These are phyloP conservation scores for Astropecten irregularis DNA, from an alignment of 53 echinoderm and acorn worm genomes.

Conservation along the genomic window DNA sequence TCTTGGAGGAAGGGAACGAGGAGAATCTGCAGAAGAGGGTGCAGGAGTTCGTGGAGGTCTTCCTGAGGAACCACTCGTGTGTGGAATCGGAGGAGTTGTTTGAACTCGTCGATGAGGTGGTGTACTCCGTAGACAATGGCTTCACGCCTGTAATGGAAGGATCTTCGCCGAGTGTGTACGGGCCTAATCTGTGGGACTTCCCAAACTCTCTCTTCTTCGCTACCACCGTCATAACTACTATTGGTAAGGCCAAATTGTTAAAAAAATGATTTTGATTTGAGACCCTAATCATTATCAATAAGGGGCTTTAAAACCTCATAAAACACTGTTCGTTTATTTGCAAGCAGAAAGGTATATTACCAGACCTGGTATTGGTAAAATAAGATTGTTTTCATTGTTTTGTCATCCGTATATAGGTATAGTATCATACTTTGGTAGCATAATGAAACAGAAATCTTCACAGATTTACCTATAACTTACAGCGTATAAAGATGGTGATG, in stretches of 20 bases:
- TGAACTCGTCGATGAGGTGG: slow-evolving; percentile 45
- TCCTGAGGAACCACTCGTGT: slow-evolving; percentile 64
- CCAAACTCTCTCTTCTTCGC: slow-evolving; percentile 74
- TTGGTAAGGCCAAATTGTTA: slow-evolving; percentile 52
- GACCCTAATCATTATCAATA: not conserved
- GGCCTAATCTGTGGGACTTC: slow-evolving; percentile 73
- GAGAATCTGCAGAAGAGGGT: slow-evolving; percentile 49
- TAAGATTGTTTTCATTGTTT: too few species aligned
- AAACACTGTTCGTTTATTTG: not conserved
- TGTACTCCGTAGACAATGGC: slow-evolving; percentile 59
- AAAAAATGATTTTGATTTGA: not conserved
- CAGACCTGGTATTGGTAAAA: too few species aligned
- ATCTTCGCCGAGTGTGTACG: not conserved
- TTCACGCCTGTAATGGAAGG: slow-evolving; percentile 6
- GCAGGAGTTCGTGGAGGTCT: slow-evolving; percentile 18
- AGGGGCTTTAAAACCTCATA: not conserved
- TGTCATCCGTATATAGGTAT: too few species aligned
- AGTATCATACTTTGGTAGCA: too few species aligned
- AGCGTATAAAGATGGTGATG: too few species aligned
- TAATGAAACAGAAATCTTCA: too few species aligned
- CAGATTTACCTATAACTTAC: too few species aligned
- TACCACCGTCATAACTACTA: slow-evolving; percentile 79
- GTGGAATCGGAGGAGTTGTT: slow-evolving; percentile 29
- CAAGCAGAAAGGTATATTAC: too few species aligned
- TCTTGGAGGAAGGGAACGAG: slow-evolving; percentile 56